Conservation (phyloP, 2,888 invertebrate genomes). For the Bombylius major region DNA sequence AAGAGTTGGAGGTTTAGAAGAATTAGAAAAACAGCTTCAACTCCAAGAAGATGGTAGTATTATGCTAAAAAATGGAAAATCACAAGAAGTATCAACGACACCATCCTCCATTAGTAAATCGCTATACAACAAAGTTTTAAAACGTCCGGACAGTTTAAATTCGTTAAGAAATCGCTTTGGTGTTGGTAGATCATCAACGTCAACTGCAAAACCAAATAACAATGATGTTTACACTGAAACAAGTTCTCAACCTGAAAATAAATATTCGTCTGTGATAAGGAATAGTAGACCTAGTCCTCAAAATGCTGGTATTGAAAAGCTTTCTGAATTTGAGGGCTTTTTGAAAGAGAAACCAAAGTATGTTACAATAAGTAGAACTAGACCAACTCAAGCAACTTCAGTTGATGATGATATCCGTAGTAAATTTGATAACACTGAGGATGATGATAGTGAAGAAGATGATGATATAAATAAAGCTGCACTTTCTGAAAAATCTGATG, state of each 20-base stretch:
- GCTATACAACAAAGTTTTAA: constrained; percentile 62
- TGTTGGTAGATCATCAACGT: constrained; percentile 7
- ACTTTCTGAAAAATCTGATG: constrained; percentile 11
- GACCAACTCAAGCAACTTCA: constrained; percentile 36
- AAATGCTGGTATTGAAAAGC: constrained; percentile 39
- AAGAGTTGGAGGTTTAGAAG: constrained; percentile 79
- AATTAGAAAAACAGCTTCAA: constrained; percentile 64
- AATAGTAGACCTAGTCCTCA: constrained; percentile 48
- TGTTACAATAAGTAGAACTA: constrained; percentile 51
- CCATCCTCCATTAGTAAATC: constrained; percentile 59
- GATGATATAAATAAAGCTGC: constrained; percentile 17
- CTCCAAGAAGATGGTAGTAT: constrained; percentile 43
- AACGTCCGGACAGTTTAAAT: constrained; percentile 26
- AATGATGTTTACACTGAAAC: constrained; percentile 10
- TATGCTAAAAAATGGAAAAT: constrained; percentile 35
- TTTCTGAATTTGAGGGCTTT: constrained; percentile 32
- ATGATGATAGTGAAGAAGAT: constrained; percentile 17
- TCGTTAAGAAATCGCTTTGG: constrained; percentile 30
- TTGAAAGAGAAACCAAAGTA: constrained; percentile 47
- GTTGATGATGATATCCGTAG: constrained; percentile 28
- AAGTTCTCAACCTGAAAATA: constrained; percentile 18
- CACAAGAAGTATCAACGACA: constrained; percentile 39
- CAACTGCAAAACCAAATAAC: constrained; percentile 5
- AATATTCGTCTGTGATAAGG: constrained; percentile 48
- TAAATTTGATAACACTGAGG: constrained; percentile 22